Evolutionary conservation across 2,113 vertebrate genomes (phyloP), one percentile per base, ranked within the genome.

Genomic region (Podocnemis expansa): DNA sequence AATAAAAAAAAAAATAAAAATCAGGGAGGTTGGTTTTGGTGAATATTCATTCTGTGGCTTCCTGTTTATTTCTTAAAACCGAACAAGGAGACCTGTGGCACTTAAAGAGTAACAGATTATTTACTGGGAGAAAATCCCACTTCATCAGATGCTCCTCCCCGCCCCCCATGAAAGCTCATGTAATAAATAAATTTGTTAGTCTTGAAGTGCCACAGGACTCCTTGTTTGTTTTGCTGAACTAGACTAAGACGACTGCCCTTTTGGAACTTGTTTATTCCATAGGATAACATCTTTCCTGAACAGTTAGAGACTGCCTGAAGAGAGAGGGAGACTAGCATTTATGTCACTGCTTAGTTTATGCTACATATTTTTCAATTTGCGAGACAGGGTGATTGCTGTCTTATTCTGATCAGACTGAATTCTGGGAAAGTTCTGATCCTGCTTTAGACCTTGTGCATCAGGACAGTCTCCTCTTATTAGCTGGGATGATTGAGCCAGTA

Each of bases 401-500:
- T 78, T 90, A 38, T 47, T 80, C 60, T 82, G 22, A 38, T 63
- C 82, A 34, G 38, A 90, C 29, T 90, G 82, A 96, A 76, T 60
- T 87, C 78, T 83, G 79, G 80, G 38, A 88, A 88, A 82, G 92
- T 70, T 38, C 8, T 70, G 63, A 91, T 11, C 82, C 31, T 52
- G 80, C 29, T 47, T 75, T 91, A 94, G 76, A 70, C 52, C 80
- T 67, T 25, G 3, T n/a, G 16, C 84, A 60, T 95, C 80, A 60
- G 82, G 75, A 85, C 92, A 87, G 92, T 95, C 51, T 70, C n/a
- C 38, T 70, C 63, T 38, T 22, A 34, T 88, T 82, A n/a, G 27
- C 3, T 22, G 34, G 84, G 85, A 96, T 91, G 95, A 93, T 94
- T 58, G 31, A 94, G 5, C 34, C 70, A 87, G 90, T 92, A 93